These are phyloP conservation scores for Rhagonycha lutea DNA, from an alignment of 2,888 invertebrate species.

Conservation along the genomic window DNA sequence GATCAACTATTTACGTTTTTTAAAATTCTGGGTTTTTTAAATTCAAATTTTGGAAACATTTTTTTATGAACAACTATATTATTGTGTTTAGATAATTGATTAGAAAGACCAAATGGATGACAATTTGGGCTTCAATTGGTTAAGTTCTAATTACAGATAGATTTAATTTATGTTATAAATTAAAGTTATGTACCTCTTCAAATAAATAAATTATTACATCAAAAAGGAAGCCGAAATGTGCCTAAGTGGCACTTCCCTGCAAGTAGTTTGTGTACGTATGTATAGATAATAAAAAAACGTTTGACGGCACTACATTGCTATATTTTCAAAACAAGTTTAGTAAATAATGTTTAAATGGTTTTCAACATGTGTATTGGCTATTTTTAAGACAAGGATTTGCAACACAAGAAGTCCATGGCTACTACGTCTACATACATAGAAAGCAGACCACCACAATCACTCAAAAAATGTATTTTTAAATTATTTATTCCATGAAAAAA, in stretches of 20 bases:
- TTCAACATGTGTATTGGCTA: neutral
- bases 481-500: neutral
- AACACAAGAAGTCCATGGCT: neutral
- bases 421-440: neutral
- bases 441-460: neutral
- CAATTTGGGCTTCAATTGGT: neutral
- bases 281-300: neutral
- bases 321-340: neutral
- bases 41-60: too few relatives aligned
- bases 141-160: too few relatives aligned
- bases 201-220: too few relatives aligned
- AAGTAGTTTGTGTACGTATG: neutral
- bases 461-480: neutral
- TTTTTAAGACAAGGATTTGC: neutral
- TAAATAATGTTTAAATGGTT: neutral
- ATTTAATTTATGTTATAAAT: too few relatives aligned
- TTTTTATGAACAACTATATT: too few relatives aligned
- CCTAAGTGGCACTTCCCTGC: too few relatives aligned
- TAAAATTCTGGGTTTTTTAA: too few relatives aligned
- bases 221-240: too few relatives aligned
- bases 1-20: too few relatives aligned
- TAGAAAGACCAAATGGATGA: too few relatives aligned
- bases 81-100: too few relatives aligned
- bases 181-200: too few relatives aligned
- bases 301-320: neutral